Percentiles rank a stretch among this genome's conserved stretches.
Conservation (phyloP, 2,113 vertebrate genomes). For the Rhabdomys dilectus region DNA sequence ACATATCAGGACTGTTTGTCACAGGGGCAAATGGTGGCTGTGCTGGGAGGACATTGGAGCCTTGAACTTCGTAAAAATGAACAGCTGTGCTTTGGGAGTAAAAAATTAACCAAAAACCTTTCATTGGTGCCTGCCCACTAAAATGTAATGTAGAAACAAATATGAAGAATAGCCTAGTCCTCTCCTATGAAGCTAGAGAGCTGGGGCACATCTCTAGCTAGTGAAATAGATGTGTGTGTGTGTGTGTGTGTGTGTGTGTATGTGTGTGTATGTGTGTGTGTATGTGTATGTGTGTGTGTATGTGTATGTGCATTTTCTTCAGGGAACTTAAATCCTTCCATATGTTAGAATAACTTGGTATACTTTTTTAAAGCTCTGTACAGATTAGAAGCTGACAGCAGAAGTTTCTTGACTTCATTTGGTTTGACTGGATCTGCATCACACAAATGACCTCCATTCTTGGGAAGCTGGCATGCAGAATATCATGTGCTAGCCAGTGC, state of each 20-base stretch:
- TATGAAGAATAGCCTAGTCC: slow-evolving; percentile 4
- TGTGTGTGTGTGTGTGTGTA: background rate
- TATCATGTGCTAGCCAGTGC: background rate
- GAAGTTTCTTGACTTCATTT: background rate
- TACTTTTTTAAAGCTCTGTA: background rate
- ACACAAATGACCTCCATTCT: background rate
- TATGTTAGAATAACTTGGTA: background rate
- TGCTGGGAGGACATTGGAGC: background rate
- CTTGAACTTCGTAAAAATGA: background rate
- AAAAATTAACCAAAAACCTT: background rate
- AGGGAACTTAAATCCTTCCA: background rate
- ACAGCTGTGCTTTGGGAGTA: slow-evolving; percentile 21
- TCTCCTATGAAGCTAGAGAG: too few species aligned
- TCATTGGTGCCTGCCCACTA: background rate
- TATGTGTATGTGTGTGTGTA: background rate
- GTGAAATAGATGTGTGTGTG: background rate
- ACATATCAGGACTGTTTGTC: background rate
- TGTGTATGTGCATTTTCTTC: too few species aligned
- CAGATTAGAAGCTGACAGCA: background rate
- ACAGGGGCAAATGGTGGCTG: background rate
- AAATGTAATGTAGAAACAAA: slow-evolving; percentile 23
- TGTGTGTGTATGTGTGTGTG: background rate
- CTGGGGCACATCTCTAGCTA: background rate
- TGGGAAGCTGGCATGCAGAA: background rate
- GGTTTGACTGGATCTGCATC: background rate